Percentiles rank a stretch among this genome's conserved stretches.
Evolutionary conservation across 2,888 invertebrate genomes (phyloP).

Genomic region (Diaperis boleti): DNA sequence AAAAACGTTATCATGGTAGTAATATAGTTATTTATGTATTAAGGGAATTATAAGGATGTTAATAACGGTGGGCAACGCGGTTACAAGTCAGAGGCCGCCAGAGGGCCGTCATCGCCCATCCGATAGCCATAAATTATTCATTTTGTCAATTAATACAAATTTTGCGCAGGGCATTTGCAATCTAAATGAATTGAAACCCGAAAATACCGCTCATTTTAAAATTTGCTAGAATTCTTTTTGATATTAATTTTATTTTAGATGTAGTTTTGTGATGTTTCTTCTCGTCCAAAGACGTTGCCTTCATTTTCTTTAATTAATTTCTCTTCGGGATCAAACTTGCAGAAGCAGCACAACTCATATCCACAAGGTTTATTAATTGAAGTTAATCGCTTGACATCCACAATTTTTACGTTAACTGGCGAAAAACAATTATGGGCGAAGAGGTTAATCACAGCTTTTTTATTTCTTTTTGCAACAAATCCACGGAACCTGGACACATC

Average conservation of each 20-base stretch:
- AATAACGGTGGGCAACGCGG: too few species aligned
- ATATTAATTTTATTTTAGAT: slow-evolving; percentile 23
- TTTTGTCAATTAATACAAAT: slow-evolving; percentile 13
- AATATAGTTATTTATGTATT: too few species aligned
- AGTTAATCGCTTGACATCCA: slow-evolving; percentile 25
- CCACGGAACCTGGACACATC: slow-evolving; percentile 24
- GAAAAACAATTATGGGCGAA: slow-evolving; percentile 18
- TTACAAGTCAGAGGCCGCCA: too few species aligned
- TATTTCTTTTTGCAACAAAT: slow-evolving; percentile 24
- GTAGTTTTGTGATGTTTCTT: slow-evolving; percentile 16
- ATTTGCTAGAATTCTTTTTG: slow-evolving; percentile 20
- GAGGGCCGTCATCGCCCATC: too few species aligned
- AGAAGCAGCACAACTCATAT: slow-evolving; percentile 21
- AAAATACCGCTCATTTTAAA: slow-evolving; percentile 27
- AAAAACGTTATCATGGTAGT: too few species aligned
- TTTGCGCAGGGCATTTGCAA: slow-evolving; percentile 3
- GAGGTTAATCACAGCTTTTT: slow-evolving; percentile 23
- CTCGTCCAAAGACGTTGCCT: slow-evolving; percentile 17
- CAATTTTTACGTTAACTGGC: slow-evolving; percentile 27
- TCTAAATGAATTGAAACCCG: slow-evolving; percentile 3
- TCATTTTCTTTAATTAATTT: slow-evolving; percentile 20
- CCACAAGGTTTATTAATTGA: slow-evolving; percentile 22
- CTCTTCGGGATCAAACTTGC: slow-evolving; percentile 30
- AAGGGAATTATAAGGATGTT: too few species aligned
- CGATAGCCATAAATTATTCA: slow-evolving; percentile 10